phyloP scores from a whole-genome alignment of 2,113 vertebrate genomes.

The Grus americana region DNA sequence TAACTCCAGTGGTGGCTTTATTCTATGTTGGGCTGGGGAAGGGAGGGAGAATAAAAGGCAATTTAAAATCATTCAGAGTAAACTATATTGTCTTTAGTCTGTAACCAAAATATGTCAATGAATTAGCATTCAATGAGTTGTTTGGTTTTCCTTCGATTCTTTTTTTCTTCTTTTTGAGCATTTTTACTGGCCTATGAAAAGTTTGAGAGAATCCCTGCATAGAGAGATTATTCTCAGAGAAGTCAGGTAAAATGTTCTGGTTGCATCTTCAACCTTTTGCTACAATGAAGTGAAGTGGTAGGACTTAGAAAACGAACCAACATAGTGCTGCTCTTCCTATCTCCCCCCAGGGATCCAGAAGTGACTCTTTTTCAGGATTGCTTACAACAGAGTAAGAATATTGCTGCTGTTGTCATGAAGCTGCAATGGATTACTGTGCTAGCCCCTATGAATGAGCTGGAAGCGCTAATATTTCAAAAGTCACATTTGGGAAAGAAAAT shows the following conservation, averaged over 20 bases:
- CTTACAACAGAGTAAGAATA: neutral
- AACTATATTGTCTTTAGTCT: neutral
- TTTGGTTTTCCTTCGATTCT: neutral
- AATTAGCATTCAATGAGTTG: neutral
- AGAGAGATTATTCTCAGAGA: neutral
- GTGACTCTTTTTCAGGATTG: neutral
- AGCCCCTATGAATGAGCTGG: neutral
- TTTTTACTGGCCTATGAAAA: neutral
- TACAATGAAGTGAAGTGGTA: neutral
- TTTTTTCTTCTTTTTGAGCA: neutral
- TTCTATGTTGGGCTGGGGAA: neutral
- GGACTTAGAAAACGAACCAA: neutral
- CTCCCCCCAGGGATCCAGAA: neutral
- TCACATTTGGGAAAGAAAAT: neutral
- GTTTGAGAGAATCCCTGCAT: neutral
- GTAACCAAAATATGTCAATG: neutral
- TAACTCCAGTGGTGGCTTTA: conserved; percentile 35
- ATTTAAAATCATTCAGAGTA: neutral
- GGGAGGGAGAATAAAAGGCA: neutral
- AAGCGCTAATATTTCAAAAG: neutral
- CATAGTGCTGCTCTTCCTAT: neutral
- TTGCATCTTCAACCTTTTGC: neutral
- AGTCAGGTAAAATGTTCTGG: neutral
- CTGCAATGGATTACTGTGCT: neutral
- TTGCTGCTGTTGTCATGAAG: neutral